A percentile compares a stretch with the other conserved stretches of the same genome.
Evolutionary conservation across 1,140 invertebrate genomes (phyloP).

Genomic region (Drosophila bipectinata): DNA sequence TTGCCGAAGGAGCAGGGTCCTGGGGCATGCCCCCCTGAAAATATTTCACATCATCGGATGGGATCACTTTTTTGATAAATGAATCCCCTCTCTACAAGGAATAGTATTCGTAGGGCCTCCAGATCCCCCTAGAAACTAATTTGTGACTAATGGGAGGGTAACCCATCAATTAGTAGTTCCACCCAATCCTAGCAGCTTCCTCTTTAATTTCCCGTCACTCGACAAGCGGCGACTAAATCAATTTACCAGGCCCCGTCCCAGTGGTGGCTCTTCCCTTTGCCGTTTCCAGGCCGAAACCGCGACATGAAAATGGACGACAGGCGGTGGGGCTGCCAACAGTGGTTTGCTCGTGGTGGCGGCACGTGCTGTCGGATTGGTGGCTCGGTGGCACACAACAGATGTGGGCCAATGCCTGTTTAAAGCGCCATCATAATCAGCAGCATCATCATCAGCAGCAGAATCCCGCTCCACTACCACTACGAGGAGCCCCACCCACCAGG

Average conservation of each 20-base stretch:
- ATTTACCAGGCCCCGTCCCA: slow-evolving; percentile 44
- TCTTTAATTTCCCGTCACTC: slow-evolving; percentile 14
- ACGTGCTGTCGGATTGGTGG: slow-evolving; percentile 15
- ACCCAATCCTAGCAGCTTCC: slow-evolving; percentile 2
- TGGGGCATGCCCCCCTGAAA: background rate
- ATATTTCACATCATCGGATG: background rate
- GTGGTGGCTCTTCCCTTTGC: background rate
- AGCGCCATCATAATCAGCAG: slow-evolving; percentile 75
- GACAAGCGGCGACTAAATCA: slow-evolving; percentile 48
- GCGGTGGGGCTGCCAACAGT: slow-evolving; percentile 20
- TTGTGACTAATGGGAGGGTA: background rate
- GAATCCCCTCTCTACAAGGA: background rate
- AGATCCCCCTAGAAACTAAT: background rate
- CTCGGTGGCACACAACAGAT: slow-evolving; percentile 16
- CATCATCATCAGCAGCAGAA: slow-evolving; percentile 43
- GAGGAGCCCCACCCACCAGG: background rate
- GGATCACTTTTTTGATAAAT: background rate
- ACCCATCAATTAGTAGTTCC: slow-evolving; percentile 17
- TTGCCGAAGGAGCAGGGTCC: slow-evolving; percentile 2
- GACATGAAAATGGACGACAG: slow-evolving; percentile 44
- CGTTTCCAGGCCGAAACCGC: slow-evolving; percentile 24
- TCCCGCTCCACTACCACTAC: background rate
- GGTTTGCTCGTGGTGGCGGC: slow-evolving; percentile 15
- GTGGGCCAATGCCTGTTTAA: slow-evolving; percentile 63
- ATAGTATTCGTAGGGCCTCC: no score